phyloP scores from a whole-genome alignment of 2,888 invertebrate genomes.

The Amorpha juglandis region DNA sequence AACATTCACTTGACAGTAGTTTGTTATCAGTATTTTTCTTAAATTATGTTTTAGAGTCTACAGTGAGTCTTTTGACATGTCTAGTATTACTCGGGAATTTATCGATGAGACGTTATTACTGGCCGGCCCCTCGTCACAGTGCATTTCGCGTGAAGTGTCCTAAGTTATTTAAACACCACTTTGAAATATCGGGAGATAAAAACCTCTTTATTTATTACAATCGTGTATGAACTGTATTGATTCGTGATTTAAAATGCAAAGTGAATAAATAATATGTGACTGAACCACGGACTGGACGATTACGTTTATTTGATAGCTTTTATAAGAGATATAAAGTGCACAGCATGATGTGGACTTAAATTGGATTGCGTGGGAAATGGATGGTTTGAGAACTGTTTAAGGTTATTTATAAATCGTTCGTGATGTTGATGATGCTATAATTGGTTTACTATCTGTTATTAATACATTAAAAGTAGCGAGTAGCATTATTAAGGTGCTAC shows the following conservation, averaged over 20 bases:
- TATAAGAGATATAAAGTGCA: conserved; percentile 17
- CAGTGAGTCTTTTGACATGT: conserved; percentile 43
- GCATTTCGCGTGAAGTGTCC: conserved; percentile 38
- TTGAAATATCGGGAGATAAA: conserved; percentile 41
- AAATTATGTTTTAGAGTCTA: conserved; percentile 40
- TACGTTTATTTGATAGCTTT: conserved; percentile 18
- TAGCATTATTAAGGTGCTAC: not conserved
- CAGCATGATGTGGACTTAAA: conserved; percentile 13
- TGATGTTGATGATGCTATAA: conserved; percentile 6
- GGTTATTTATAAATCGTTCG: conserved; percentile 9
- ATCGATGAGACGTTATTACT: conserved; percentile 42
- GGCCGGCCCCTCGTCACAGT: conserved; percentile 30
- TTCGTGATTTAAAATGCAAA: conserved; percentile 14
- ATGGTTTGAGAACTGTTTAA: conserved; percentile 9
- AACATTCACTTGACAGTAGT: not conserved
- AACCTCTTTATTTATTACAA: conserved; percentile 29
- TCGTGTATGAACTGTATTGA: conserved; percentile 24
- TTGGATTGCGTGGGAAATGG: conserved; percentile 22
- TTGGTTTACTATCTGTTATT: conserved; percentile 15
- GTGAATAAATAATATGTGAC: conserved; percentile 11
- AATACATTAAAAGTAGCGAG: conserved; percentile 7
- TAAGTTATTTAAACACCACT: conserved; percentile 38
- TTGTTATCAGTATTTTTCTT: not conserved
- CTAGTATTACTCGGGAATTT: conserved; percentile 43
- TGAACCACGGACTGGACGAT: conserved; percentile 8